These are phyloP conservation scores for Percopsis transmontana DNA, from an alignment of 2,113 vertebrate genomes.

Conservation along the genomic window DNA sequence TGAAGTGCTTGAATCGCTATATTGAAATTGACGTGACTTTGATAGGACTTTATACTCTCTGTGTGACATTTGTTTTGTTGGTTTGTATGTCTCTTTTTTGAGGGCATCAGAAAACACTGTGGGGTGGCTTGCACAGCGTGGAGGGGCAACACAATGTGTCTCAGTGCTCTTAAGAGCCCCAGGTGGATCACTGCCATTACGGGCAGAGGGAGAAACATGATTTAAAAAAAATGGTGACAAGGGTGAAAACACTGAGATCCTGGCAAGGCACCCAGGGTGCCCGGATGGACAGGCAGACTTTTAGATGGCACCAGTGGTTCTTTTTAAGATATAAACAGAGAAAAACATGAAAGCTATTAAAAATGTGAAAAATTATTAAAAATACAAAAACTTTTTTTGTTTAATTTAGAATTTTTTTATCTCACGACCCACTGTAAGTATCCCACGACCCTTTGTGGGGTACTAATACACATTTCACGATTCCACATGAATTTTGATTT, in stretches of 20 bases:
- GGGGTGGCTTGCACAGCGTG: not conserved
- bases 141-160: not conserved
- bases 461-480: no score
- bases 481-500: no score
- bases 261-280: not conserved
- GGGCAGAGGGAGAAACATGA: not conserved
- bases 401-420: no score
- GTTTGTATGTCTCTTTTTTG: constrained; percentile 2
- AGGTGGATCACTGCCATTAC: constrained; percentile 10
- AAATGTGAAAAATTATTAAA: no score
- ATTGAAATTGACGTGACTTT: not conserved
- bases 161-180: constrained; percentile 3
- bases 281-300: no score
- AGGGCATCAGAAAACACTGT: not conserved
- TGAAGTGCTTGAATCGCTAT: not conserved
- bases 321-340: no score
- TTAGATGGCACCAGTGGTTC: no score
- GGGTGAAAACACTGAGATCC: not conserved
- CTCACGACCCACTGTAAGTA: no score
- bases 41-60: not conserved
- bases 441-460: no score
- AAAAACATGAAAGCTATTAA: no score
- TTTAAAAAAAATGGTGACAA: not conserved
- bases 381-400: no score
- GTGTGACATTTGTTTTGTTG: not conserved